A percentile compares a stretch with the other conserved stretches of the same genome.
Conservation (phyloP, 2,113 vertebrate genomes). For the Boulengeromyrus knoepffleri region DNA sequence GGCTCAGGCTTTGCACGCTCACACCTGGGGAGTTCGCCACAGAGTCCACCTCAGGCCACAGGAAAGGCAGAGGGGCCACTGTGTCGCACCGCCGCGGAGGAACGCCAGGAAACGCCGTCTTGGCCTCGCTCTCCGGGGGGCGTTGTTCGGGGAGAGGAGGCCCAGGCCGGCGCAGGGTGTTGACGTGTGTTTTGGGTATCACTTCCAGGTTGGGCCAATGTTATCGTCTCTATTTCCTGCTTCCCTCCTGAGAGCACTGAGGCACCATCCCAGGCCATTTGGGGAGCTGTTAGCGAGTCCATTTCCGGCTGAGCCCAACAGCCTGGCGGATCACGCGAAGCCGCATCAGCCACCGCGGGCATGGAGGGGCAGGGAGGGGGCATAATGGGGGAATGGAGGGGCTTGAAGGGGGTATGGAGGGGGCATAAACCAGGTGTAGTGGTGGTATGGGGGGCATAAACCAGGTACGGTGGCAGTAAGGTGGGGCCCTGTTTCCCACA, state of each 20-base stretch:
- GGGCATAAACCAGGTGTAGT: too few species aligned
- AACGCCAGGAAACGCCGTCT: not conserved
- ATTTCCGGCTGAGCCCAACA: constrained; percentile 8
- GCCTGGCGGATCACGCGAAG: constrained; percentile 29
- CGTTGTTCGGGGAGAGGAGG: not conserved
- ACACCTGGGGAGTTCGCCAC: not conserved
- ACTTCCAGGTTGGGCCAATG: constrained; percentile 30
- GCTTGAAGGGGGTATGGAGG: not conserved
- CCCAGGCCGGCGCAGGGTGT: not conserved
- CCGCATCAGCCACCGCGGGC: not conserved
- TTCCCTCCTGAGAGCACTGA: constrained; percentile 24
- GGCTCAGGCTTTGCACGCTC: not conserved
- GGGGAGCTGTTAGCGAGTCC: constrained; percentile 27
- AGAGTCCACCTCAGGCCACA: not conserved
- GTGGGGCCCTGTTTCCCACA: not conserved
- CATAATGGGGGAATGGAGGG: too few species aligned
- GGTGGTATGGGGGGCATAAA: not conserved
- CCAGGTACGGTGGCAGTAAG: not conserved
- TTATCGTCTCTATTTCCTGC: constrained; percentile 40
- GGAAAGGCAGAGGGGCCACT: not conserved
- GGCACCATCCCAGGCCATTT: constrained; percentile 17
- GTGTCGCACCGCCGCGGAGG: not conserved
- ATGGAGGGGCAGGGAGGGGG: not conserved
- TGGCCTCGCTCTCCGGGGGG: not conserved
- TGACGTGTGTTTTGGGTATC: constrained; percentile 34